Evolutionary conservation across 2,888 invertebrate genomes (phyloP), one percentile per base, ranked within the genome.

Genomic region (Lithophane ornitopus): DNA sequence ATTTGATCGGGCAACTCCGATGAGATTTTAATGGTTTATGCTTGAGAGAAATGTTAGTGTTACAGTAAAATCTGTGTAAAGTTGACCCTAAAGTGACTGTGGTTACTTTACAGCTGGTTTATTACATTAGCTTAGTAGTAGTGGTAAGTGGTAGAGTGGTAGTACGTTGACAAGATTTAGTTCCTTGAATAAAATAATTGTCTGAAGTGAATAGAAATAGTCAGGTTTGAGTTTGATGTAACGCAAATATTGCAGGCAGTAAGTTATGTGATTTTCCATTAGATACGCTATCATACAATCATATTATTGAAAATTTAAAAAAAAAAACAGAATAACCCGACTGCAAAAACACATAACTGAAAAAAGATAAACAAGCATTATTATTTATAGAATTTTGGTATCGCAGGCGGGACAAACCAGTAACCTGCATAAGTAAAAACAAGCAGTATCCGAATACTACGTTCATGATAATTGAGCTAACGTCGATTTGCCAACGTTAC

Each of bases 1-100:
- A 73, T 86, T 74, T 76, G 74, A 46, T 73, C 52, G 52, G 39
- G 22, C 61, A 62, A 70, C 59, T 62, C 19, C 11, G 62, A 34
- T 22, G 28, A 70, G 39, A 49, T 80, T 78, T 70, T 59, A 58
- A 63, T 49, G 28, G 67, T 70, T 58, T 49, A 28, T 54, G 49
- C 19, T 74, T 22, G 19, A n/a, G 39, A 41, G 28, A 54, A 54
- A 81, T 49, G 46, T 62, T 46, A 49, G 19, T 28, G 19, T 41
- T 61, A 54, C 28, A 22, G 4, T 44, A 19, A 52, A 67, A 52
- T 74, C 46, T 39, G 62, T n/a, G 44, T 58, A n/a, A 52, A 22
- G 7, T 11, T 54, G 12, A 56, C 0, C 8, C 19, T 41, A 16
- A 54, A 68, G 63, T 34, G 34, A 61, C 26, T 2, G 2, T 46